These are phyloP conservation scores for Epizoanthus illoricatus DNA, from an alignment of 92 coral and sea anemone species.

Conservation along the genomic window DNA sequence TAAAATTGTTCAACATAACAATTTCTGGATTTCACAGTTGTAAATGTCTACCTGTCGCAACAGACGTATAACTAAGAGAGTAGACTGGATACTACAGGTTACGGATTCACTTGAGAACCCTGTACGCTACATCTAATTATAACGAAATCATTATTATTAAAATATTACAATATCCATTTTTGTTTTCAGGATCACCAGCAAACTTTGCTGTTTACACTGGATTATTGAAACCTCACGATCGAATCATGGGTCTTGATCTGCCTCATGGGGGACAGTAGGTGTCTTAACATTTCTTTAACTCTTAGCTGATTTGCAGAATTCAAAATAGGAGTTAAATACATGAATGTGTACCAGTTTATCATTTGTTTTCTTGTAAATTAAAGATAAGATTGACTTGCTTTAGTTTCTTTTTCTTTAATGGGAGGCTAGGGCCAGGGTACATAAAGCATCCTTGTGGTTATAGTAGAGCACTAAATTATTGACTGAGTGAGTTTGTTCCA, in stretches of 20 bases:
- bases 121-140: not conserved
- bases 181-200: constrained; percentile 91
- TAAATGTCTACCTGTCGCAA: not conserved
- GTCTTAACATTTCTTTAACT: too few species aligned
- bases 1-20: not conserved
- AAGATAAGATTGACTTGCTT: too few species aligned
- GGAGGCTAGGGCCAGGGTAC: too few species aligned
- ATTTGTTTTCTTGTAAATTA: too few species aligned
- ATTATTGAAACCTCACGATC: constrained; percentile 89
- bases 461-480: too few species aligned
- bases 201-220: constrained; percentile 99
- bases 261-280: constrained; percentile 99
- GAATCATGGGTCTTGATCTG: constrained; percentile 96
- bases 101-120: too few species aligned
- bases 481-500: too few species aligned
- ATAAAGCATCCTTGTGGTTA: too few species aligned
- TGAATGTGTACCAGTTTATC: too few species aligned
- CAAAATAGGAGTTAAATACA: not conserved
- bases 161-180: not conserved
- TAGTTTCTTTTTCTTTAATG: too few species aligned
- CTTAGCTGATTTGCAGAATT: not conserved
- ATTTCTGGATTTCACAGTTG: not conserved
- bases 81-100: too few species aligned
- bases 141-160: not conserved
- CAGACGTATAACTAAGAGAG: too few species aligned